Conservation (phyloP, 2,113 vertebrate genomes). For the Varanus komodoensis region DNA sequence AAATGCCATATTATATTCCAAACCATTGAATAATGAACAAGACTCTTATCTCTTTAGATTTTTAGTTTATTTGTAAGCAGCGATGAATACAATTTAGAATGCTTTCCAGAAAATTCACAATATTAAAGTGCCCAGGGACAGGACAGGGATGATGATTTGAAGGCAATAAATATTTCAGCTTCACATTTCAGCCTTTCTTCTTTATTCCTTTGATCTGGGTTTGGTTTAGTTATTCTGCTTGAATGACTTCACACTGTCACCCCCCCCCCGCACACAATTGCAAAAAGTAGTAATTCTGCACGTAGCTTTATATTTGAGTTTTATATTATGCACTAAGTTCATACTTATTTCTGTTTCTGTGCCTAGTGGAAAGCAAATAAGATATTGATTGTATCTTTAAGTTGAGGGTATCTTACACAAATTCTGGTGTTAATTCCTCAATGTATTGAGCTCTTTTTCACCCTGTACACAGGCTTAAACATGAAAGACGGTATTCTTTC, state of each 20-base stretch:
- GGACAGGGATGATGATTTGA: slow-evolving; percentile 84
- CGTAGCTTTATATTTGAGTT: slow-evolving; percentile 49
- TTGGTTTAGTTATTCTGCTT: slow-evolving; percentile 91
- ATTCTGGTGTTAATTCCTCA: background rate
- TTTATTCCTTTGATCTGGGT: slow-evolving; percentile 88
- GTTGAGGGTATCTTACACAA: background rate
- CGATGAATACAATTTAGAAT: slow-evolving; percentile 74
- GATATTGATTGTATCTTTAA: background rate
- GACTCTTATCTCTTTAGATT: slow-evolving; percentile 60
- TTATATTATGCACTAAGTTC: background rate
- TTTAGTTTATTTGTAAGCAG: slow-evolving; percentile 71
- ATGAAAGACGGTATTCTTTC: background rate
- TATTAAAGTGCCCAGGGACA: slow-evolving; percentile 79
- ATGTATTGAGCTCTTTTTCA: background rate
- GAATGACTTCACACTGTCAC: slow-evolving; percentile 82
- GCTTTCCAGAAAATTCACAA: slow-evolving; percentile 76
- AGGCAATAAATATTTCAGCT: slow-evolving; percentile 92
- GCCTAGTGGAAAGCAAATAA: slow-evolving; percentile 3
- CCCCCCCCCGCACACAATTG: slow-evolving; percentile 65
- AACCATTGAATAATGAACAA: slow-evolving; percentile 55
- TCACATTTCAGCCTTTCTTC: slow-evolving; percentile 89
- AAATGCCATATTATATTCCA: slow-evolving; percentile 57
- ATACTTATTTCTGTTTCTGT: background rate
- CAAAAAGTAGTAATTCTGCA: slow-evolving; percentile 58
- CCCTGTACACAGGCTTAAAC: slow-evolving; percentile 1